Conservation (phyloP, 30 jellyfish, hydroid and myxozoan genomes). For the Aurelia aurita region DNA sequence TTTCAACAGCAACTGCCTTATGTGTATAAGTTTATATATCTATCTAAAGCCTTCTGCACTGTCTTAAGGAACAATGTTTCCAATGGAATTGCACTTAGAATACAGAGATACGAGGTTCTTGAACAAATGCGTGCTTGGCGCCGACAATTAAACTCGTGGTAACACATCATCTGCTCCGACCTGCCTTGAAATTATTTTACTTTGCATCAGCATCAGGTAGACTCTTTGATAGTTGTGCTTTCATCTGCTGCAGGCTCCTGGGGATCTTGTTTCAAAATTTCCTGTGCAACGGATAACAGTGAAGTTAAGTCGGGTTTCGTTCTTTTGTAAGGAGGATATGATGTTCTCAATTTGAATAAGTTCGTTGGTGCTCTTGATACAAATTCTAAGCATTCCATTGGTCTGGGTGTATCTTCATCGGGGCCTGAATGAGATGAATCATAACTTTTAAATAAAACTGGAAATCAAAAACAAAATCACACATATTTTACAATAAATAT, state of each 20-base stretch:
- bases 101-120: too few species aligned
- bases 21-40: too few species aligned
- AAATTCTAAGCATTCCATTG: conserved; percentile 95
- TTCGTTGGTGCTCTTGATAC: conserved; percentile 91
- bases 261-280: conserved; percentile 8
- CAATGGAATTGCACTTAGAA: too few species aligned
- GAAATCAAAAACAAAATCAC: too few species aligned
- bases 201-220: neutral
- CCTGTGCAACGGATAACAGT: conserved; percentile 70
- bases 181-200: neutral
- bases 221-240: neutral
- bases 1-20: too few species aligned
- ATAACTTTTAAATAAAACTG: neutral
- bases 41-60: too few species aligned
- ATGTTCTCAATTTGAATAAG: conserved; percentile 56
- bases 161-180: too few species aligned
- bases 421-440: conserved; percentile 64
- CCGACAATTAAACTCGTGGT: too few species aligned
- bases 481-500: too few species aligned
- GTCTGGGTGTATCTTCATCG: conserved; percentile 96
- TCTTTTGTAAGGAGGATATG: conserved; percentile 80
- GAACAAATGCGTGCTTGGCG: too few species aligned
- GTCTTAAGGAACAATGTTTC: too few species aligned
- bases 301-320: conserved; percentile 73
- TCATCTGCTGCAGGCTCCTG: neutral